Evolutionary conservation across 2,888 invertebrate species (phyloP), one percentile per base, ranked within the genome.

Genomic region (Copidosoma aretas): DNA sequence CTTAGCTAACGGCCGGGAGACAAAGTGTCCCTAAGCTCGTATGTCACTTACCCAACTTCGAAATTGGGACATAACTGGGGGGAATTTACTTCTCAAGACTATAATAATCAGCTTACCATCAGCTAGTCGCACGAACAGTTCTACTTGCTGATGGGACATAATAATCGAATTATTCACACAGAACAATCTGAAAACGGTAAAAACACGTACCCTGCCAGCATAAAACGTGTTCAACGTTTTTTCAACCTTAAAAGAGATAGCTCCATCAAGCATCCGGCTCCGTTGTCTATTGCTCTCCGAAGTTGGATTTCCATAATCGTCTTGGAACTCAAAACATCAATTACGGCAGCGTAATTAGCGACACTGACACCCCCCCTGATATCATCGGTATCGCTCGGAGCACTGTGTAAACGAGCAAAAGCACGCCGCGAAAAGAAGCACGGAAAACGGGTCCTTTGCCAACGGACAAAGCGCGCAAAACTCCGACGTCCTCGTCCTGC

Each of bases 301-400:
- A 32, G 32, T 32, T 32, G 32, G 8, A 32, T 8, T 32, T 32
- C 32, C 32, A 32, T 32, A 32, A 19, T 39, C 63, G 39, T 67
- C 56, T 60, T 53, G 51, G 51, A 46, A 63, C 62, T 63, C 19
- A 64, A 68, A 68, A 64, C 56, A 60, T 68, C 56, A 60, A 68
- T 68, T 64, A 68, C 49, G 51, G 41, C 53, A 15, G 15, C 17
- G 25, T 53, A 69, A 69, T 69, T 69, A 69, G 65, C 58, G 53
- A 12, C n/a, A 10, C 19, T 24, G 10, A 0, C 12, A 46, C 49
- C 56, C 15, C 49, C n/a, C n/a, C n/a, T n/a, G n/a, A n/a, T 65
- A 69, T 62, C 65, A 58, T 65, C 65, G 59, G 61, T 61, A 65
- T 69, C 65, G 69, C 59, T 19, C 57, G 57, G 60, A 64, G 60